Evolutionary conservation across 2,888 invertebrate genomes (phyloP), one percentile per base, ranked within the genome.

Genomic region (Lepetodrilus schrolli): DNA sequence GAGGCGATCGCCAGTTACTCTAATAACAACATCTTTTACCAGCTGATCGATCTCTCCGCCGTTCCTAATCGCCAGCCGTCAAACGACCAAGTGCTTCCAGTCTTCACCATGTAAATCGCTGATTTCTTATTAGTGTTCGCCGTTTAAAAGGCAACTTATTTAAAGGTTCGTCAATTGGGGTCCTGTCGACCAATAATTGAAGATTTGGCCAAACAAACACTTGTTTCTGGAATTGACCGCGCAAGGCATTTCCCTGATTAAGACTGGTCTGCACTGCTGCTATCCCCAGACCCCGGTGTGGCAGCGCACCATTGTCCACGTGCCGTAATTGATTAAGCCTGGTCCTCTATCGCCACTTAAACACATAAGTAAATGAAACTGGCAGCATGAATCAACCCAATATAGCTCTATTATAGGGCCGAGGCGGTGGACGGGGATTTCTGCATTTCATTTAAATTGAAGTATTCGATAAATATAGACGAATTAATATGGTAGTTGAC

Each of bases 311-410:
- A 76, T 76, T 77, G 74, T 76, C 70, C 72, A 71, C 74, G 73
- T 68, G 74, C 65, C 74, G 72, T 77, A 79, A 79, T 77, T 79
- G 79, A 79, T 79, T 74, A 74, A 77, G 72, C 66, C 77, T 30
- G 70, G 74, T 58, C 68, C 66, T 70, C 70, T 68, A 73, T 51
- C 78, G 75, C 50, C 74, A 72, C 74, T 77, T 77, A 77, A 75
- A 75, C 74, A 75, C 74, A 76, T 79, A 79, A 79, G 79, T 79
- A 79, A 79, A 79, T 77, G 77, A 21, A 72, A 66, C 58, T 21
- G 73, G 43, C 66, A 66, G 58, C 50, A 48, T 49, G 66, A 68
- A 66, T 73, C 68, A 68, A 66, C 34, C 66, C 17, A 48, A 68
- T 66, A 66, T 66, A 49, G 73, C 66, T 49, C 73, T 68, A 68